A percentile compares a stretch with the other conserved stretches of the same genome.
Evolutionary conservation across 2,797 vertebrate genomes (phyloP).

Genomic region (Siniperca scherzeri): DNA sequence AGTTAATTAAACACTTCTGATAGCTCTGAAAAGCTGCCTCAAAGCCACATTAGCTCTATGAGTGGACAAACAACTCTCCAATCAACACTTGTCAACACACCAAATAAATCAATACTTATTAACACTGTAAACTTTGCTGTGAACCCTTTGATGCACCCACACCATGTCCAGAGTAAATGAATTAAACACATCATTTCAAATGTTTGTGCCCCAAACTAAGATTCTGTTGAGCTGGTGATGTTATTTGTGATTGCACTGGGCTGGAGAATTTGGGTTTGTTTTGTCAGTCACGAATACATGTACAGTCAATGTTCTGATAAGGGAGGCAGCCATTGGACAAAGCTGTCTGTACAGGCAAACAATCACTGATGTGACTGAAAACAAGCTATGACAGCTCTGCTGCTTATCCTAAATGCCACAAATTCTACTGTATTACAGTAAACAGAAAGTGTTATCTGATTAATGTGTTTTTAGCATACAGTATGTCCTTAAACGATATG

Average conservation of each 20-base stretch:
- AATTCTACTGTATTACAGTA: constrained; percentile 7
- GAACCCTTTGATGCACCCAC: constrained; percentile 12
- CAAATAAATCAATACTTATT: constrained; percentile 46
- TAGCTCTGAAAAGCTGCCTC: constrained; percentile 44
- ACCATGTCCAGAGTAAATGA: constrained; percentile 45
- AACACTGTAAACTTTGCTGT: constrained; percentile 30
- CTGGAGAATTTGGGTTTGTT: constrained; percentile 33
- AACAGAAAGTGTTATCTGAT: constrained; percentile 1
- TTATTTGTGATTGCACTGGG: constrained; percentile 37
- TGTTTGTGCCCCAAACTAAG: constrained; percentile 45
- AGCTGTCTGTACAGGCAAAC: constrained; percentile 56
- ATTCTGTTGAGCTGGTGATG: constrained; percentile 45
- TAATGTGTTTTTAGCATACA: neutral
- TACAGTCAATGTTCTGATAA: constrained; percentile 50
- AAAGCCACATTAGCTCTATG: constrained; percentile 43
- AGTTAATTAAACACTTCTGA: constrained; percentile 61
- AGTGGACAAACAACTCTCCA: constrained; percentile 54
- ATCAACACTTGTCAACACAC: constrained; percentile 58
- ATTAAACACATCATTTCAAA: constrained; percentile 59
- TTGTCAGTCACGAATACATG: constrained; percentile 31
- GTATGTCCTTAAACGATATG: neutral
- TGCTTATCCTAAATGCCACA: constrained; percentile 20
- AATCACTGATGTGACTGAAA: constrained; percentile 47
- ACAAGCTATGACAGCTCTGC: constrained; percentile 43
- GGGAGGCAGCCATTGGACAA: constrained; percentile 33